Evolutionary conservation across 2,113 vertebrate genomes (phyloP).

Genomic region (Prochilodus magdalenae): DNA sequence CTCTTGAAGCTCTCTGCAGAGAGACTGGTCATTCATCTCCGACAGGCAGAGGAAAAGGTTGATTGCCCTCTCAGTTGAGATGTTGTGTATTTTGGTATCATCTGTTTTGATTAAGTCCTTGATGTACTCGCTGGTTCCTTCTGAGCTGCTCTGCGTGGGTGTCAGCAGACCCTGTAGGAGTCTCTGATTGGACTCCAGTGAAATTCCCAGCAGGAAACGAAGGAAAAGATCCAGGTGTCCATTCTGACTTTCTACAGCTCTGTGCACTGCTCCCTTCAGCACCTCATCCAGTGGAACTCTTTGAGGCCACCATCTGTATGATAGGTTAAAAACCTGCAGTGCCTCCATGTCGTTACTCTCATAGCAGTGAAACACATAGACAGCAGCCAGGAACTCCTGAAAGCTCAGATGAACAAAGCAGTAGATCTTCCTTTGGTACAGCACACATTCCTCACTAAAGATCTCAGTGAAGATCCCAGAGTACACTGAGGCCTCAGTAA

Average conservation of each 20-base stretch:
- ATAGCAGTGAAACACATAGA: conserved; percentile 4
- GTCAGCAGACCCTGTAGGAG: too few relatives aligned
- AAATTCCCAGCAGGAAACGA: too few relatives aligned
- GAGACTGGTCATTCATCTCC: background rate
- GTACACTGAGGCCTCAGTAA: too few relatives aligned
- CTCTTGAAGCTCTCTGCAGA: background rate
- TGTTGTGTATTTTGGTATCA: background rate
- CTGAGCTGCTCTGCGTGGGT: background rate
- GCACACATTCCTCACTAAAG: too few relatives aligned
- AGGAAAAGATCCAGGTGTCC: too few relatives aligned
- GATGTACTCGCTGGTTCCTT: too few relatives aligned
- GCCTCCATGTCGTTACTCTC: background rate
- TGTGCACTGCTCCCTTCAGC: conserved; percentile 10
- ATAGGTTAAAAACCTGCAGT: background rate
- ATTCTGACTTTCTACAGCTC: conserved; percentile 17
- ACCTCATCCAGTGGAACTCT: background rate
- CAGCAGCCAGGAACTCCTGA: too few relatives aligned
- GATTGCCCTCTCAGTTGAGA: background rate
- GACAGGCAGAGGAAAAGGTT: background rate
- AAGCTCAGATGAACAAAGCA: too few relatives aligned
- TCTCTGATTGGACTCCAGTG: too few relatives aligned
- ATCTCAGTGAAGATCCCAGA: too few relatives aligned
- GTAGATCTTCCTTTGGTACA: too few relatives aligned
- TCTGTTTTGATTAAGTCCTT: background rate
- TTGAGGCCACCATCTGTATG: conserved; percentile 42